A percentile compares a stretch with the other conserved stretches of the same genome.
Conservation (phyloP, 2,888 invertebrate species). For the Chironomus tentans region DNA sequence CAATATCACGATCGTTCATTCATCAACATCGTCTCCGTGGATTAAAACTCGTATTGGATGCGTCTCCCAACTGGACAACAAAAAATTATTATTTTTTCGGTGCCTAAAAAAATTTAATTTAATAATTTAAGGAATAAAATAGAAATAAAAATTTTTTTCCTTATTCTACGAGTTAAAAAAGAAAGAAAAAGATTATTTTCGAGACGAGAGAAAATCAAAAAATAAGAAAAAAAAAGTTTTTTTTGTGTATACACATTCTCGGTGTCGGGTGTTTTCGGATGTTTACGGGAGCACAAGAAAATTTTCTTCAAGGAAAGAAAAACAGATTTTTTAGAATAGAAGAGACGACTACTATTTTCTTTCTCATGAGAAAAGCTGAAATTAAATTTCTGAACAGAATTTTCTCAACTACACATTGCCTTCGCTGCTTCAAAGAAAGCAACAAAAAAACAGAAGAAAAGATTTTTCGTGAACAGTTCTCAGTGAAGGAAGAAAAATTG, state of each 20-base stretch:
- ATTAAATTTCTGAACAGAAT: conserved; percentile 21
- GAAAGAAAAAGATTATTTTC: background rate
- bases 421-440: background rate
- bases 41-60: conserved; percentile 14
- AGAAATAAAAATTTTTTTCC: background rate
- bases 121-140: background rate
- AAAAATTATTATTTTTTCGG: background rate
- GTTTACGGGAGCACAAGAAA: conserved; percentile 24
- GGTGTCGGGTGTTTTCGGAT: conserved; percentile 22
- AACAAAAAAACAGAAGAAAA: background rate
- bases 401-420: conserved; percentile 8
- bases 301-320: conserved; percentile 25
- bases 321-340: conserved; percentile 22
- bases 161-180: background rate
- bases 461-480: background rate
- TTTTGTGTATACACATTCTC: background rate
- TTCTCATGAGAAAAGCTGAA: background rate
- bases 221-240: background rate
- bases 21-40: conserved; percentile 27
- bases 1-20: conserved; percentile 27
- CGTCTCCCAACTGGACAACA: background rate
- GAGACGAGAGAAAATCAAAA: background rate
- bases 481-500: background rate
- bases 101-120: background rate
- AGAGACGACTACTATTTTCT: conserved; percentile 10